Percentiles rank a stretch among this genome's conserved stretches.
Conservation (phyloP, 2,888 invertebrate genomes). For the Calliopum simillimum region DNA sequence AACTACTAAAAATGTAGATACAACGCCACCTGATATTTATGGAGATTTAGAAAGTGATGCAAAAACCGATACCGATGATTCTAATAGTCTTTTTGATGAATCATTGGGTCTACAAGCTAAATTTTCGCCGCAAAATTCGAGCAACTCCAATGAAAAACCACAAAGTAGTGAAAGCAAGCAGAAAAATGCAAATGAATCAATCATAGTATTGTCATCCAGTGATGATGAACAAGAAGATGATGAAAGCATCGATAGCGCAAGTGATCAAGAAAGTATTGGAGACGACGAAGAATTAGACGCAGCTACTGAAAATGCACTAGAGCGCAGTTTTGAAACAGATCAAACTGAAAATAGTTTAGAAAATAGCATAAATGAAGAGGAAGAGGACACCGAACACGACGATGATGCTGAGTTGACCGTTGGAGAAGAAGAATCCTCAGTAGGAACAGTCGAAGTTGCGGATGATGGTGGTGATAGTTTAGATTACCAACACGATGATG, state of each 20-base stretch:
- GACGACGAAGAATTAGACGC: slow-evolving; percentile 31
- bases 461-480: not conserved
- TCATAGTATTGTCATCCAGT: slow-evolving; percentile 26
- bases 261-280: slow-evolving; percentile 8
- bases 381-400: slow-evolving; percentile 27
- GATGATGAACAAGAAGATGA: slow-evolving; percentile 14
- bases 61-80: slow-evolving; percentile 37
- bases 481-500: slow-evolving; percentile 25
- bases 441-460: slow-evolving; percentile 5
- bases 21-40: slow-evolving; percentile 2
- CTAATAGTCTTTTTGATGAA: slow-evolving; percentile 25
- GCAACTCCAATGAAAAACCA: not conserved
- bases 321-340: slow-evolving; percentile 23
- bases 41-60: slow-evolving; percentile 27
- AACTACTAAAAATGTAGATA: not conserved
- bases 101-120: slow-evolving; percentile 21
- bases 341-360: not conserved
- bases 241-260: not conserved
- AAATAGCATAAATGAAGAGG: slow-evolving; percentile 18
- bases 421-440: slow-evolving; percentile 23
- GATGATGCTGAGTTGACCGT: slow-evolving; percentile 16
- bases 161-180: not conserved
- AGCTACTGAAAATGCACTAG: slow-evolving; percentile 20
- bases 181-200: not conserved
- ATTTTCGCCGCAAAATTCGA: slow-evolving; percentile 1